A percentile compares a stretch with the other conserved stretches of the same genome.
Evolutionary conservation across 2,888 invertebrate species (phyloP).

Genomic region (Heliconius erato): DNA sequence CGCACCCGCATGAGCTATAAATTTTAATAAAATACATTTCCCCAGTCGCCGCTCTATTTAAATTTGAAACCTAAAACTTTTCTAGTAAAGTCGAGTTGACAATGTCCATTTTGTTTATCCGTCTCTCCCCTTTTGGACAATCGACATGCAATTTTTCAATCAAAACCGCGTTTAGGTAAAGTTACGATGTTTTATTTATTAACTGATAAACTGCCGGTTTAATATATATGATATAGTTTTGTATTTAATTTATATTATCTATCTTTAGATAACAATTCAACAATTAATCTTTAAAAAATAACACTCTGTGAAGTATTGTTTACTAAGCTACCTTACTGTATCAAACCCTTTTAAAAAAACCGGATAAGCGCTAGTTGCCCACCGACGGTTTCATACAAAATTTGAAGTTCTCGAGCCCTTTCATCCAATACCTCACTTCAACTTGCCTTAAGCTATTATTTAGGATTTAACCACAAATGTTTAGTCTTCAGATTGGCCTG

Average conservation of each 20-base stretch:
- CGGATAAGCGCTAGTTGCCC: too few species aligned
- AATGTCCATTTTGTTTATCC: conserved; percentile 47
- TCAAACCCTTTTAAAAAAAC: too few species aligned
- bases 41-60: conserved; percentile 46
- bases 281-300: neutral
- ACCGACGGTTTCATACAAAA: too few species aligned
- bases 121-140: conserved; percentile 67
- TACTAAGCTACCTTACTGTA: too few species aligned
- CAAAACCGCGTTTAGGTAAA: conserved; percentile 54
- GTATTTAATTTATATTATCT: neutral
- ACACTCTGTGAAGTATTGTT: too few species aligned
- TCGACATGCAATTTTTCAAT: conserved; percentile 83
- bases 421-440: too few species aligned
- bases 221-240: neutral
- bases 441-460: too few species aligned
- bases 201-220: conserved; percentile 31
- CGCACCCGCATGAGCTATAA: conserved; percentile 63
- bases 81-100: conserved; percentile 55
- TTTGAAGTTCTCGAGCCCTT: too few species aligned
- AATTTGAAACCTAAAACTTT: conserved; percentile 57
- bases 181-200: conserved; percentile 38
- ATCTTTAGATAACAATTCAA: neutral
- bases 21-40: conserved; percentile 45
- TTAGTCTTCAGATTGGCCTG: too few species aligned
- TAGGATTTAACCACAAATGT: too few species aligned